Evolutionary conservation across 1,140 invertebrate genomes (phyloP), one percentile per base, ranked within the genome.

Genomic region (Habropoda laboriosa): DNA sequence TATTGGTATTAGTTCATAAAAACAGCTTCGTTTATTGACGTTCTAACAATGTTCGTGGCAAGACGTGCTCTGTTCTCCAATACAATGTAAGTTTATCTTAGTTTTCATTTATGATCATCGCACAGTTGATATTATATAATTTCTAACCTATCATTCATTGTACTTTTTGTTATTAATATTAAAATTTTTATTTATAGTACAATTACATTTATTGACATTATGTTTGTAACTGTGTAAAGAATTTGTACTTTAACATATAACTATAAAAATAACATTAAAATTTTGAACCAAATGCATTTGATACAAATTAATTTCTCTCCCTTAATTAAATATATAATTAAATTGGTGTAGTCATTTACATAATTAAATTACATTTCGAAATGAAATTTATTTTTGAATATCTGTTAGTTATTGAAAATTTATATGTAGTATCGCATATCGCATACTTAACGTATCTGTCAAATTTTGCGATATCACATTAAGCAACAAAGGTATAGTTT

Each of bases 91-190:
- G 86, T 88, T 10, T 42, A 32, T 40, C 21, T 24, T 16, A n/a
- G 21, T 47, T 71, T 66, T 42, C 5, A 42, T 38, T 55, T 61
- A 68, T 8, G 32, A 73, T 79, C 0, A n/a, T 1, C 49, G 2
- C 60, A 58, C 58, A 66, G 30, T 66, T 80, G 47, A 72, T 60
- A 81, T 90, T 90, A 89, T 87, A 57, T 91, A 91, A 91, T 88
- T 88, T 57, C 68, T 89, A 89, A 89, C 86, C 87, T 91, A 55
- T 45, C n/a, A 47, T 16, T 30, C 42, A 0, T 45, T 21, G 0
- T 10, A 21, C 27, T 12, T 12, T 4, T 64, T 73, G 27, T 18
- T 6, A 53, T 63, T 67, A 51, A 16, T 49, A 73, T 27, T 47
- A 45, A 42, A 64, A 7, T 38, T 45, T 55, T 57, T 12, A 55